A percentile compares a stretch with the other conserved stretches of the same genome.
Evolutionary conservation across 2,888 invertebrate species (phyloP).

Genomic region (Rhamphomyia laevipes): DNA sequence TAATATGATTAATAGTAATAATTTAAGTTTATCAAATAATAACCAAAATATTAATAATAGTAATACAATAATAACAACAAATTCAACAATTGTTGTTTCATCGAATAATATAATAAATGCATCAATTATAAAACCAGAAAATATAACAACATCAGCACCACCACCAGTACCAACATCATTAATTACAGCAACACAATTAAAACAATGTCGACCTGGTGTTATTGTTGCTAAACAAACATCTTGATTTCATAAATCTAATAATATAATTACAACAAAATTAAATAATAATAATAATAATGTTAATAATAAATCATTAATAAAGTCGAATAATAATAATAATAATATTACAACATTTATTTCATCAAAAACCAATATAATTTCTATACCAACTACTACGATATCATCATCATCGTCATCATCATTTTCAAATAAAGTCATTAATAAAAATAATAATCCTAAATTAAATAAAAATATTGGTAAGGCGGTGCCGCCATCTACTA

Average conservation of each 20-base stretch:
- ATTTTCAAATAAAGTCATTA: neutral
- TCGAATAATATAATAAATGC: neutral
- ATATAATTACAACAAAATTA: neutral
- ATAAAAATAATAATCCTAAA: too few species aligned
- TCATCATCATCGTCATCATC: neutral
- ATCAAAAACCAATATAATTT: neutral
- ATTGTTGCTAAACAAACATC: conserved; percentile 78
- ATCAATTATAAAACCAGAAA: neutral
- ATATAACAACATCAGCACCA: conserved; percentile 10
- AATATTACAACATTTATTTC: neutral
- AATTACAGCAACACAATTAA: conserved; percentile 37
- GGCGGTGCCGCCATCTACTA: too few species aligned
- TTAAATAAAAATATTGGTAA: too few species aligned
- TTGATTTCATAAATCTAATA: conserved; percentile 42
- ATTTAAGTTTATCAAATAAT: neutral
- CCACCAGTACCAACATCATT: conserved; percentile 16
- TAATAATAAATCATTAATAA: neutral
- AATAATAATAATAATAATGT: neutral
- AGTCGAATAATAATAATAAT: neutral
- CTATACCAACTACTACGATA: neutral
- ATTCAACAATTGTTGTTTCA: conserved; percentile 9
- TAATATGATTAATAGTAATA: conserved; percentile 16
- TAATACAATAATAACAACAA: conserved; percentile 15
- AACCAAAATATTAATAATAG: conserved; percentile 4
- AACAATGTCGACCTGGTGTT: conserved; percentile 74